phyloP scores from a whole-genome alignment of 2,888 invertebrate genomes.

The Zygogramma bicolorata region DNA sequence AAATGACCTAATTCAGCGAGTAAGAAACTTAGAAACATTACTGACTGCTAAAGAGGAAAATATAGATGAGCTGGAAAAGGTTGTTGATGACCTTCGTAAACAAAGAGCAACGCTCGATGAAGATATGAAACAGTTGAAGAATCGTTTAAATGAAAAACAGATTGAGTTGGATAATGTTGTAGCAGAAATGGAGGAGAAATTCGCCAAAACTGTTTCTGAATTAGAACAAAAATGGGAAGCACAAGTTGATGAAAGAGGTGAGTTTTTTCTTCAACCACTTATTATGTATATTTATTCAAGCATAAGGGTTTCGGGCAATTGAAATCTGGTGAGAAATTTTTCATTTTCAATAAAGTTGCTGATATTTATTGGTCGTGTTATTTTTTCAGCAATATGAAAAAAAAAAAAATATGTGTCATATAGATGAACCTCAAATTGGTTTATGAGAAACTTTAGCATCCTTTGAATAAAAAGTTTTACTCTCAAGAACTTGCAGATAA shows the following conservation, averaged over 20 bases:
- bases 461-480: no score
- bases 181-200: slow-evolving; percentile 59
- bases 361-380: no score
- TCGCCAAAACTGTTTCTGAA: slow-evolving; percentile 43
- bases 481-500: no score
- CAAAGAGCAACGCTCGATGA: slow-evolving; percentile 39
- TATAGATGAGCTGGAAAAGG: slow-evolving; percentile 37
- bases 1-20: slow-evolving; percentile 20
- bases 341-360: no score
- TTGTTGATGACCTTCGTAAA: slow-evolving; percentile 32
- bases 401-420: no score
- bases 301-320: no score
- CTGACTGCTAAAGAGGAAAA: slow-evolving; percentile 35
- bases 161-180: slow-evolving; percentile 34
- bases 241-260: slow-evolving; percentile 71
- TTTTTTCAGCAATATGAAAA: no score
- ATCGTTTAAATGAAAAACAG: slow-evolving; percentile 38
- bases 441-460: no score
- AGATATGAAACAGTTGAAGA: slow-evolving; percentile 33
- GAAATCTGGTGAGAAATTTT: no score
- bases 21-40: slow-evolving; percentile 26
- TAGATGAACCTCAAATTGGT: no score
- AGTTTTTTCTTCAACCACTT: no score
- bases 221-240: slow-evolving; percentile 62
- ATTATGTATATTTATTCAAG: no score